Evolutionary conservation across 1,140 invertebrate genomes (phyloP), one percentile per base, ranked within the genome.

Genomic region (Heliconius congener): DNA sequence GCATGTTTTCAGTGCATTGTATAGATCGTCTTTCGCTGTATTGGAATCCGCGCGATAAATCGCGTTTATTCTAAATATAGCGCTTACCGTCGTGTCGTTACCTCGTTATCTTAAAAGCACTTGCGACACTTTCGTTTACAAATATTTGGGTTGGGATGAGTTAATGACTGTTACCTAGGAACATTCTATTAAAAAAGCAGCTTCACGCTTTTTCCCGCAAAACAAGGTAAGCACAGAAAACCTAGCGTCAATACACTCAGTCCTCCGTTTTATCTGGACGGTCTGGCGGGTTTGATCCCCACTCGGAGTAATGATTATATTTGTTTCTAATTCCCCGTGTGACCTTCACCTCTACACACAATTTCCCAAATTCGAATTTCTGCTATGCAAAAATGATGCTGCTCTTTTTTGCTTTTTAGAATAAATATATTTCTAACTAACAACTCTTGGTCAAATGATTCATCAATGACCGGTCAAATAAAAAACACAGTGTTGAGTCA

Each of bases 11-110:
- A 66, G 23, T 66, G 23, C n/a, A 71, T 73, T 57, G 11, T 37
- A 30, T 27, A 78, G 71, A 78, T 73, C 50, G 50, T 42, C 50
- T 77, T 55, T 52, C 71, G 71, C 23, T 78, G 55, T 73, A 73
- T 73, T 55, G 71, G 71, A 78, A 78, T 78, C 39, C 23, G 76
- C 76, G 37, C 76, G 30, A 42, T 55, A 77, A 77, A 34, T 27
- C 73, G 39, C 60, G 60, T 55, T 71, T 55, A 34, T 74, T 50
- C 73, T 79, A 79, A 75, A 79, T 71, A 79, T 79, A 79, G 73
- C 46, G 23, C 78, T 72, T 79, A 39, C 78, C 78, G n/a, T 19
- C 60, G 71, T n/a, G 37, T 50, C 78, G 72, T 75, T 79, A 79
- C 72, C 78, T 50, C 78, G 72, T 75, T 79, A 79, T 79, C 78